Base-by-base conservation (phyloP, 1,140 invertebrate species). In the Papilio polytes region DNA sequence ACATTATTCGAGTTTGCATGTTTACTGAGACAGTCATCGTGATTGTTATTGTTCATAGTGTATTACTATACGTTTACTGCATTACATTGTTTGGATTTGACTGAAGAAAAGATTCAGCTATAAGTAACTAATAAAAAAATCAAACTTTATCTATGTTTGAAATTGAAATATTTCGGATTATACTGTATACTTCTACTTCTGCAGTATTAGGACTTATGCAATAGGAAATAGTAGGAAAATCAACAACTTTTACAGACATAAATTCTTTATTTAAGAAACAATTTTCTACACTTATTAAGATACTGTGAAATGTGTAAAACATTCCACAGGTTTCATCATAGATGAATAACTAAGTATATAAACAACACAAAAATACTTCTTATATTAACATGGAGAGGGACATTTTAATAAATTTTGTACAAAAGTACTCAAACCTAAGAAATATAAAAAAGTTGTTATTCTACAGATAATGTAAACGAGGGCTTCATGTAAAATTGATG, bases 231-330 rank as follows among this genome's bases (percentile, higher is more conserved):
- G 72, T 44, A 10, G 1, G 18, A 74, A 48, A 74, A 74, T 20
- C 20, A 22, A 46, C 4, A 74, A 26, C 20, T 22, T 48, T 41
- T 44, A 77, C 73, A 4, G 56, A 22, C n/a, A 78, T 78, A 63
- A 63, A 78, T 78, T 66, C 56, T 78, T 78, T 78, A 78, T 78
- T 78, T 41, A 66, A 78, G 77, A 78, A 78, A 78, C 77, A 78
- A 78, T 44, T 78, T 78, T 78, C 59, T 78, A 78, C 26, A 63
- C 36, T 78, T 63, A 66, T 78, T 10, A 12, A 41, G 10, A 63
- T 78, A 48, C 22, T 48, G 46, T 66, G 63, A 78, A 78, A 59
- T 78, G 74, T 59, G 51, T 48, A 78, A 26, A 63, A 48, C 36
- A 66, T 78, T 63, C 53, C 22, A 78, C 77, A 78, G 10, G 15